Base-by-base conservation (phyloP, 2,888 invertebrate genomes). In the Mechanitis messenoides region DNA sequence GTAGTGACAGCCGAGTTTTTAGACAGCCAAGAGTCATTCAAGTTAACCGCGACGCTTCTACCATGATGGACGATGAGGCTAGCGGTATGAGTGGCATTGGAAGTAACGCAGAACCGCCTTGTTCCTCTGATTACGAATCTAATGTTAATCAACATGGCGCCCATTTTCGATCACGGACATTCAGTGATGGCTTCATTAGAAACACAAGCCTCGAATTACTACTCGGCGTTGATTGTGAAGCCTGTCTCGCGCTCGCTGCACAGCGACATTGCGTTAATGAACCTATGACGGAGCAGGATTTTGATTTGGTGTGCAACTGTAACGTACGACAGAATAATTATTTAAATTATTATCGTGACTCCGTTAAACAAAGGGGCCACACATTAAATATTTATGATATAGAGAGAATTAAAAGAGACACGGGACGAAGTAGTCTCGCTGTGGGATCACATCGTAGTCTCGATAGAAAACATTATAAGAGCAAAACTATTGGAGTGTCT, bases 201-300 rank as follows among this genome's bases (percentile, higher is more conserved):
- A 90, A 90, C 71, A 87, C 88, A 46, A 91, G 91, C 70, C 85
- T 91, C 35, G 91, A 91, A 68, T 81, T 91, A 1, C 76, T 91
- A 3, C 83, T 91, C 3, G 90, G 90, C n/a, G 88, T 90, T 31
- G 90, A 90, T 68, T 91, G 91, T 68, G 90, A 91, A 69, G 89
- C 91, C 56, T 91, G 91, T 61, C 81, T 88, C 55, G 89, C 90
- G 7, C 75, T 90, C 54, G 88, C 89, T 12, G 81, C 89, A 35
- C 86, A 87, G 67, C 74, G 82, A 67, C 85, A 85, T 65, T 87
- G 87, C 69, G 69, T 79, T 66, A 83, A 83, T 67, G 85, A 87
- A 71, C 85, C 84, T 74, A 78, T 84, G 74, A 76, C 86, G 61
- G 86, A 86, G 66, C 84, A 83, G 33, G 84, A 89, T 65, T 83